A percentile compares a stretch with the other conserved stretches of the same genome.
phyloP scores from a whole-genome alignment of 2,888 invertebrate genomes.

The Mesopsocus fuscifrons region DNA sequence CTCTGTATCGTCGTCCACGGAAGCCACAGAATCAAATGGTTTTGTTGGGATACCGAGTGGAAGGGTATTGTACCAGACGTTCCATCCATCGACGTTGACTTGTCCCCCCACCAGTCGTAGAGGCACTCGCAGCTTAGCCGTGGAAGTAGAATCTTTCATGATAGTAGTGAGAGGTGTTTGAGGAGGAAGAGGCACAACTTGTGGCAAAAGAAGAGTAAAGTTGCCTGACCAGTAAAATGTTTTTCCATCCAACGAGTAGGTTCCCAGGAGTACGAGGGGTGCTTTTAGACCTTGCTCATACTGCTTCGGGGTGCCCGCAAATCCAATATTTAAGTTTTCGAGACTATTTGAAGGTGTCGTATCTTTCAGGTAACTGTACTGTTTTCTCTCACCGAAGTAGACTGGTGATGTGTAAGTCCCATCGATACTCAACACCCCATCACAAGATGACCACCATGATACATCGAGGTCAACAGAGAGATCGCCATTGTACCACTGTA shows the following conservation, averaged over 20 bases:
- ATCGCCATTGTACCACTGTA: background rate
- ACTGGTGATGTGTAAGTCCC: constrained; percentile 5
- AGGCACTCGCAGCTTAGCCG: background rate
- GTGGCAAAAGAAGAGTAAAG: background rate
- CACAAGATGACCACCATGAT: constrained; percentile 1
- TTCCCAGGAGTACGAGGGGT: background rate
- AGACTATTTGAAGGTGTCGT: background rate
- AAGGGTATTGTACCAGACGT: constrained; percentile 10
- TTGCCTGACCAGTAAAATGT: background rate
- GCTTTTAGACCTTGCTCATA: background rate
- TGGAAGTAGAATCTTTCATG: background rate
- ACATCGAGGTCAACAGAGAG: background rate
- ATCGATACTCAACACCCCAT: background rate
- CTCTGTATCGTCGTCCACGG: background rate
- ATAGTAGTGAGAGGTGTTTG: background rate
- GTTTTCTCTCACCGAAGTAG: background rate
- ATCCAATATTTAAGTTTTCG: background rate
- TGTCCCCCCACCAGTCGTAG: background rate
- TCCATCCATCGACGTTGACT: constrained; percentile 1
- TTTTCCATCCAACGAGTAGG: background rate
- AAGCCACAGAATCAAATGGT: constrained; percentile 10
- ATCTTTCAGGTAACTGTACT: background rate
- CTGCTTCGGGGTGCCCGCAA: background rate
- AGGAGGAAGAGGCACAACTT: background rate
- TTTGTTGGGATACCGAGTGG: constrained; percentile 12